Conservation (phyloP, 2,113 vertebrate species). For the Uria lomvia region DNA sequence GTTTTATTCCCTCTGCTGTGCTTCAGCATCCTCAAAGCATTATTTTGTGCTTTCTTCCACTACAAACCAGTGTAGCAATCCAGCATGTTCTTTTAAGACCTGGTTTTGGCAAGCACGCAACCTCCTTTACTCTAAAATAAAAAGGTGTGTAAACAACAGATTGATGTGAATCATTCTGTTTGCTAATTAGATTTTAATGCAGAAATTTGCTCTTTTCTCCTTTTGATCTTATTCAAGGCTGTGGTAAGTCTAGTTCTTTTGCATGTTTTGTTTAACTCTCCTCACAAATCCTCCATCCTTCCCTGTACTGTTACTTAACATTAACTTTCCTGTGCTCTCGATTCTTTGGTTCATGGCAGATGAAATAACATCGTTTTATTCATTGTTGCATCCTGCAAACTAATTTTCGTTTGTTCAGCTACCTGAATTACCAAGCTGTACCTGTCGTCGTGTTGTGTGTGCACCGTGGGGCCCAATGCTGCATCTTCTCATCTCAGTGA, state of each 20-base stretch:
- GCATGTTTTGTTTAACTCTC: constrained; percentile 75
- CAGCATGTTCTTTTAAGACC: constrained; percentile 31
- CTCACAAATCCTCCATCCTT: constrained; percentile 58
- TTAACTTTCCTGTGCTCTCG: constrained; percentile 50
- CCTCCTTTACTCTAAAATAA: neutral
- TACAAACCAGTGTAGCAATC: neutral
- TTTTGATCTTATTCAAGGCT: constrained; percentile 88
- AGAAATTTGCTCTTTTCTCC: constrained; percentile 88
- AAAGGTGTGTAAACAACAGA: constrained; percentile 30
- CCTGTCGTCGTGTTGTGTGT: neutral
- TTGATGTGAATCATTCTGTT: constrained; percentile 43
- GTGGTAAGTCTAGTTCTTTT: constrained; percentile 90
- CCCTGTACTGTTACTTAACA: constrained; percentile 52
- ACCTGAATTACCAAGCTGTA: constrained; percentile 55
- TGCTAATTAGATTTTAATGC: constrained; percentile 77
- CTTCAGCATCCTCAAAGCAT: constrained; percentile 37
- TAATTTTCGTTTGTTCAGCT: constrained; percentile 61
- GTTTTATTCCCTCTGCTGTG: neutral
- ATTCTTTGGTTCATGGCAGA: neutral
- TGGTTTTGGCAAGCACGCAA: neutral
- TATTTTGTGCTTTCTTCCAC: constrained; percentile 24
- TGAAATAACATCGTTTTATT: constrained; percentile 43
- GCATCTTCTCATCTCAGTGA: neutral
- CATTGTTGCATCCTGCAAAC: constrained; percentile 53
- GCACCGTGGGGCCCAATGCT: neutral